Evolutionary conservation across 1,140 invertebrate genomes (phyloP), one percentile per base, ranked within the genome.

Genomic region (Mycetomoellerius zeteki): DNA sequence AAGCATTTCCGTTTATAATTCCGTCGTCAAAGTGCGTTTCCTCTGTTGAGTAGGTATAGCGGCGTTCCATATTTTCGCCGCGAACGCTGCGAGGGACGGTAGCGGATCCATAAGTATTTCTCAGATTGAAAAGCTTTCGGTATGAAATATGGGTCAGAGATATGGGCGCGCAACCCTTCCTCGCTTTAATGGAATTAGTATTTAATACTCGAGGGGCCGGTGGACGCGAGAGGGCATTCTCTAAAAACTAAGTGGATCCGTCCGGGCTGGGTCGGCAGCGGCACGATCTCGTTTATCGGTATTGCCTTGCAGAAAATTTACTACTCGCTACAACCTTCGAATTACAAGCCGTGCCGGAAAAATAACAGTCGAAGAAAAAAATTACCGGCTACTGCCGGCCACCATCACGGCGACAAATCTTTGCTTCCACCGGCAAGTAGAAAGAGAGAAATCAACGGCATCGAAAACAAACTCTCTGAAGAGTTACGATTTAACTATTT

Each of bases 141-240:
- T 91, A 95, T 95, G 95, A 95, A 93, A 95, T 95, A 95, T 95
- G 94, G 93, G 94, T 94, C 93, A 94, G 92, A 94, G 91, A 93
- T 93, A 90, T 81, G 89, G 89, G 85, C 89, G 85, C 94, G 86
- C 94, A 95, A 94, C 95, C 94, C 94, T 95, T 95, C 93, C 93
- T 93, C 91, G 91, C 92, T 95, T 95, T 95, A 95, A 95, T 95
- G 94, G 94, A 95, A 95, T 95, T 95, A 95, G 94, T 95, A 94
- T 95, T 95, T 95, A 95, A 95, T 95, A 94, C 89, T 69, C 92
- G 93, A 90, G 88, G 89, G 81, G 75, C 87, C 80, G 86, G 85
- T 86, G 80, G 58, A 75, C 78, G 85, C 82, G 91, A 90, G 86
- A 92, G 86, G 89, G 78, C 47, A 65, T 81, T 86, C 43, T 50